phyloP scores from a whole-genome alignment of 2,113 vertebrate genomes.

The Balaeniceps rex region DNA sequence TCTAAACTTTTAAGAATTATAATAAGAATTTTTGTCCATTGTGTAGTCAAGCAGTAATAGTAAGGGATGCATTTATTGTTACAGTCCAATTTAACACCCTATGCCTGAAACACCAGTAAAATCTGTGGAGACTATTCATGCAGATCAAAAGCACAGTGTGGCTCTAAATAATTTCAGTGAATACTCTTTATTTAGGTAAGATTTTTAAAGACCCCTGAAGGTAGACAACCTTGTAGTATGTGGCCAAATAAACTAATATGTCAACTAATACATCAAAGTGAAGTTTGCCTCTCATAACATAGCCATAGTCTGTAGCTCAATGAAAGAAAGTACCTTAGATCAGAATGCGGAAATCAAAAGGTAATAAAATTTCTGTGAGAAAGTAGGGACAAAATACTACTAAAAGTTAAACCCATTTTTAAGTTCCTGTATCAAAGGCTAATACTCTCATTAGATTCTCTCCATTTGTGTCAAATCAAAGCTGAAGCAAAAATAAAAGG shows the following conservation, averaged over 20 bases:
- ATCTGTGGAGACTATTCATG: not conserved
- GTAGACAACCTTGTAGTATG: not conserved
- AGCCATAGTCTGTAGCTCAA: not conserved
- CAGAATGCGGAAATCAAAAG: not conserved
- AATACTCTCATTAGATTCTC: not conserved
- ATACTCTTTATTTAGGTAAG: not conserved
- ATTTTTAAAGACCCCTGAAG: not conserved
- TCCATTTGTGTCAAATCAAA: not conserved
- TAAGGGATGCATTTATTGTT: not conserved
- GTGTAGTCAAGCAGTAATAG: not conserved
- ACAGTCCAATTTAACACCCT: not conserved
- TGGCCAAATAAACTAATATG: not conserved
- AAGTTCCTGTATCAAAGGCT: not conserved
- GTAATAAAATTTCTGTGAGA: not conserved
- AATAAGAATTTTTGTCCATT: not conserved
- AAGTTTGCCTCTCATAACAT: not conserved
- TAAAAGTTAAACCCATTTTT: not conserved
- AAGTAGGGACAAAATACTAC: not conserved
- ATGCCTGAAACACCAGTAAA: not conserved
- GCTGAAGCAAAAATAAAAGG: not conserved
- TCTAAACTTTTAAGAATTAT: not conserved
- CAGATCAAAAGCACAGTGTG: slow-evolving; percentile 1
- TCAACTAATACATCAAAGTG: not conserved
- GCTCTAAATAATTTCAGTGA: slow-evolving; percentile 4
- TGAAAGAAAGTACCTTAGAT: not conserved